phyloP scores from a whole-genome alignment of 30 jellyfish, hydroid and myxozoan genomes.

The Turritopsis rubra region DNA sequence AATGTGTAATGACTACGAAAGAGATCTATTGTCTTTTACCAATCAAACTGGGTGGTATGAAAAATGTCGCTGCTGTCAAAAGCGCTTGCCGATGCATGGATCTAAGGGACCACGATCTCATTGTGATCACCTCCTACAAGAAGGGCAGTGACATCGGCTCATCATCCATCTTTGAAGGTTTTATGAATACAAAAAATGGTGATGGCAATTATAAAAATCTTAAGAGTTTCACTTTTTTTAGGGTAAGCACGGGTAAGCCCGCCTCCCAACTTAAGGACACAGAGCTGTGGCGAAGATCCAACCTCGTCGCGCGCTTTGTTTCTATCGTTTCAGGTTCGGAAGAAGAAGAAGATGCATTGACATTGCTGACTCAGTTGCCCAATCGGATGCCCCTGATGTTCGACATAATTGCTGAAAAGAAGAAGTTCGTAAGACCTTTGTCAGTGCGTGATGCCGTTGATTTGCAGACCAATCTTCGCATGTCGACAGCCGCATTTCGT shows the following conservation, averaged over 20 bases:
- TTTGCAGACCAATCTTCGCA: neutral
- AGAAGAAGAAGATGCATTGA: neutral
- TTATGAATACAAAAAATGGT: neutral
- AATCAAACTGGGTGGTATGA: too few species aligned
- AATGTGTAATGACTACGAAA: too few species aligned
- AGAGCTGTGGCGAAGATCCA: slow-evolving; percentile 2
- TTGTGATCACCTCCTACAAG: neutral
- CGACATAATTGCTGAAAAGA: neutral
- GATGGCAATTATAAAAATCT: neutral
- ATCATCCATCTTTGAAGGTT: neutral
- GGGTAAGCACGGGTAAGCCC: neutral
- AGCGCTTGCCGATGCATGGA: neutral
- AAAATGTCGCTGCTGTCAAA: neutral
- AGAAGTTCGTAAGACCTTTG: neutral
- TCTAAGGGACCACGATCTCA: neutral
- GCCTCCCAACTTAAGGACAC: neutral
- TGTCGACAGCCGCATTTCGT: slow-evolving; percentile 17
- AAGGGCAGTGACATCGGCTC: neutral
- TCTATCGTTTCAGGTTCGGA: neutral
- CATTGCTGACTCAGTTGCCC: neutral
- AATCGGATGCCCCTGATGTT: neutral
- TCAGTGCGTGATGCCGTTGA: neutral
- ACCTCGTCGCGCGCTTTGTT: neutral
- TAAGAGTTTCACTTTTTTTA: neutral
- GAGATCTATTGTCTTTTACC: too few species aligned